Base-by-base conservation (phyloP, 2,113 vertebrate species). In the Anoplopoma fimbria region DNA sequence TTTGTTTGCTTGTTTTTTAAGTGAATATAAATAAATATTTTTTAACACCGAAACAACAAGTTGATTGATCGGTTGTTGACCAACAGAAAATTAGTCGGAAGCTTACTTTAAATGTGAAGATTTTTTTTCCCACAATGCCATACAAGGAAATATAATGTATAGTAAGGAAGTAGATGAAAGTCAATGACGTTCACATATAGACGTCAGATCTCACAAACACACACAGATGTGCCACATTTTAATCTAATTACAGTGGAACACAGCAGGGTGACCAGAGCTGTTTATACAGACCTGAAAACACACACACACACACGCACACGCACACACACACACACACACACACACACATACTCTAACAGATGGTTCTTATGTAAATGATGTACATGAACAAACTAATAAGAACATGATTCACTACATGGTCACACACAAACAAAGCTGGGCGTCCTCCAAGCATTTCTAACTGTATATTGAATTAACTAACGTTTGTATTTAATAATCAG, bases 171-270 rank as follows among this genome's bases (percentile, higher is more conserved):
- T 9, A 60, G 15, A 74, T 47, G 40, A 62, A 74, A 74, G 29
- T 29, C 27, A 17, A 0, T n/a, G 27, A 42, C 1, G 31, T 27
- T 19, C 21, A 47, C 17, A 4, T 9, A 47, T 40, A 33, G 19
- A 10, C 9, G 10, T 29, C 55, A 58, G 13, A 58, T 51, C 62
- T 73, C 70, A 31, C 53, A 53, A 47, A 42, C 53, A 53, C 53
- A 42, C 62, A 61, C 83, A 81, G 4, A 61, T 23, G 31, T 31
- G 53, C 38, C 9, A 17, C 27, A 77, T 82, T 92, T 89, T 90
- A 92, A 94, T 93, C 81, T 88, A 91, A 93, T 93, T 91, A 92
- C 73, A 91, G 81, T 33, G 40, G 63, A 87, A 85, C 73, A 62
- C 88, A 86, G 89, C 72, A 89, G 88, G 77, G 65, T 25, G 82